Conservation (phyloP, 2,797 vertebrate genomes). For the Poeciliopsis gracilis region DNA sequence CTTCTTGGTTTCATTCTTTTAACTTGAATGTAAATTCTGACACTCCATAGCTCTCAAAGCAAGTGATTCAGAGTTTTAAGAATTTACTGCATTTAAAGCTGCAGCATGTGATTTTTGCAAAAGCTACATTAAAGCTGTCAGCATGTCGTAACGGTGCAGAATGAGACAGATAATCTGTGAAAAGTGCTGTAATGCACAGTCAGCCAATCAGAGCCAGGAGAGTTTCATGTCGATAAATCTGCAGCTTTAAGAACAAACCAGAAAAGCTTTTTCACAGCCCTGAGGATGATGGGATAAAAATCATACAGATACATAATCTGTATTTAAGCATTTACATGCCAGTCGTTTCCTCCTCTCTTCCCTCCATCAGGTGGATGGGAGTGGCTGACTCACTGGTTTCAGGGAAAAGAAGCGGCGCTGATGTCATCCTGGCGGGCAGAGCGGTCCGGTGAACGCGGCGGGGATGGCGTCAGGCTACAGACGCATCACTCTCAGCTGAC, state of each 20-base stretch:
- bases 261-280: background rate
- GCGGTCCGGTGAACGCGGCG: conserved; percentile 38
- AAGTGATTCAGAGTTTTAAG: too few relatives aligned
- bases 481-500: conserved; percentile 51
- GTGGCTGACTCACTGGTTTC: conserved; percentile 60
- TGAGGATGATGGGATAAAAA: background rate
- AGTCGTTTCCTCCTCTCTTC: conserved; percentile 4
- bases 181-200: too few relatives aligned
- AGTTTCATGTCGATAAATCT: too few relatives aligned
- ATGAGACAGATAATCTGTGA: too few relatives aligned
- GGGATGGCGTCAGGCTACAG: conserved; percentile 46
- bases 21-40: too few relatives aligned
- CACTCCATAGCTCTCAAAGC: too few relatives aligned
- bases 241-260: background rate
- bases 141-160: too few relatives aligned
- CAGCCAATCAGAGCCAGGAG: too few relatives aligned
- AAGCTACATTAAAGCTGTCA: too few relatives aligned
- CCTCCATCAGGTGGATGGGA: conserved; percentile 19
- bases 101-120: background rate
- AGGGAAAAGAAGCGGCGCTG: conserved; percentile 42
- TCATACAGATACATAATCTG: background rate
- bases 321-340: background rate
- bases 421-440: conserved; percentile 58
- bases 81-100: background rate
- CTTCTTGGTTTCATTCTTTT: too few relatives aligned